These are phyloP conservation scores for Stenopsyche tienmushanensis DNA, from an alignment of 1,140 invertebrate species.

Conservation along the genomic window DNA sequence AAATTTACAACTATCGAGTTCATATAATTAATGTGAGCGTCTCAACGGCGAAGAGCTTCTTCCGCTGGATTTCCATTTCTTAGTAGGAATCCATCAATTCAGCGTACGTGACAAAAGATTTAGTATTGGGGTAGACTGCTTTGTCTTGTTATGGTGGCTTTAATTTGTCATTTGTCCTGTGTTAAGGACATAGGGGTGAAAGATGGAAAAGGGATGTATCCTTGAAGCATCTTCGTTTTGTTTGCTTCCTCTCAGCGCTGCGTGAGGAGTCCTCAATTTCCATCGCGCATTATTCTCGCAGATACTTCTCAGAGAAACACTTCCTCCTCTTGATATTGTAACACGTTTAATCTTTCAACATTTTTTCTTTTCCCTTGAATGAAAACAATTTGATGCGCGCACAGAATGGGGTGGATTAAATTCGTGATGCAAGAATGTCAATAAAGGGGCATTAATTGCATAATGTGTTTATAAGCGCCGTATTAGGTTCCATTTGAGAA, in stretches of 20 bases:
- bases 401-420: no score
- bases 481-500: neutral
- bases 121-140: slow-evolving; percentile 6
- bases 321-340: no score
- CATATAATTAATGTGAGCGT: neutral
- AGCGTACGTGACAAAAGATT: slow-evolving; percentile 15
- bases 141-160: slow-evolving; percentile 16
- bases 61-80: neutral
- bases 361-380: no score
- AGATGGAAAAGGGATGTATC: neutral
- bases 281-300: neutral
- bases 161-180: slow-evolving; percentile 26
- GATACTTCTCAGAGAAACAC: no score
- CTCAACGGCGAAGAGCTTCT: neutral
- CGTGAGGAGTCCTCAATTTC: slow-evolving; percentile 4
- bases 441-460: no score
- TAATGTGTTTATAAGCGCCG: no score
- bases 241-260: neutral
- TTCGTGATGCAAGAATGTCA: no score
- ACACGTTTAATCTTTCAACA: no score
- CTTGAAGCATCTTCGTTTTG: slow-evolving; percentile 7
- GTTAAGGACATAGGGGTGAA: neutral
- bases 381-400: no score
- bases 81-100: neutral
- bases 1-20: neutral